These are phyloP conservation scores for Menura novaehollandiae DNA, from an alignment of 2,113 vertebrate species.

Conservation along the genomic window DNA sequence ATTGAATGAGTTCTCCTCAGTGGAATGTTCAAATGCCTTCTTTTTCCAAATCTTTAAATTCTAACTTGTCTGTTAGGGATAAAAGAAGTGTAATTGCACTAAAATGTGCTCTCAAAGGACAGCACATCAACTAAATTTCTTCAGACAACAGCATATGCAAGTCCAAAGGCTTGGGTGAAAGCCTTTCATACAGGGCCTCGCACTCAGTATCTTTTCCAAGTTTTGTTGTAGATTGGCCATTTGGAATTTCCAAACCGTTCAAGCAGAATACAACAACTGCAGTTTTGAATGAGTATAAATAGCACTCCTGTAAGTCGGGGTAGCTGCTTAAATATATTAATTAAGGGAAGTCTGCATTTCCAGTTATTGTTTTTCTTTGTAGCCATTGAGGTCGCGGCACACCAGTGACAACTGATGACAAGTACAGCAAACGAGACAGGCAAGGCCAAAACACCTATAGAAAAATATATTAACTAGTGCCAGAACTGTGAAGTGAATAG, in stretches of 20 bases:
- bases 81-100: conserved; percentile 7
- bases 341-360: neutral
- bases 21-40: neutral
- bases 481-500: conserved; percentile 31
- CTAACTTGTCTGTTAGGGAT: neutral
- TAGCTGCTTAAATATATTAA: neutral
- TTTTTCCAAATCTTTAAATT: conserved; percentile 22
- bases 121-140: neutral
- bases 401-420: neutral
- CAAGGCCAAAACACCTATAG: neutral
- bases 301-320: neutral
- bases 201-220: neutral
- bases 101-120: neutral
- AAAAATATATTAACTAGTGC: conserved; percentile 36
- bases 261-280: neutral
- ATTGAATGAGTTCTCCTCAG: neutral
- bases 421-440: neutral
- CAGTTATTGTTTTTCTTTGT: neutral
- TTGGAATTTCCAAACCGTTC: neutral
- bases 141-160: conserved; percentile 4
- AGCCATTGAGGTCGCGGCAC: neutral
- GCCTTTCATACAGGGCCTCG: neutral
- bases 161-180: neutral
- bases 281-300: neutral
- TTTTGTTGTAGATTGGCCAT: neutral